A percentile compares a stretch with the other conserved stretches of the same genome.
phyloP scores from a whole-genome alignment of 92 coral and sea anemone genomes.

The Phenganax stokvisi region DNA sequence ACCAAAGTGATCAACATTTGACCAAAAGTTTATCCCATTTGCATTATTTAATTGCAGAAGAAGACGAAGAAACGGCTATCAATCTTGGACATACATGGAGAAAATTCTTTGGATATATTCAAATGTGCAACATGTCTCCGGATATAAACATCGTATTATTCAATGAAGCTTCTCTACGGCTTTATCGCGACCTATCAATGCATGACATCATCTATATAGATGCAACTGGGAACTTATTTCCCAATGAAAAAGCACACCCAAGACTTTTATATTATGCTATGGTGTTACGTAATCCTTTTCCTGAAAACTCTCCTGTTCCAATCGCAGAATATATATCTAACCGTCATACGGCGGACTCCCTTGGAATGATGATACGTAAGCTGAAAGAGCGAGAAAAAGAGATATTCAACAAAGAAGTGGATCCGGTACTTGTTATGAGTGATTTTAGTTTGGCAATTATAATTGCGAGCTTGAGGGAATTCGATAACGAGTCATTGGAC shows the following conservation, averaged over 20 bases:
- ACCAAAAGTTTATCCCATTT: slow-evolving; percentile 21
- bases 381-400: slow-evolving; percentile 29
- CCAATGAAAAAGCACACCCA: neutral
- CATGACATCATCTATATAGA: slow-evolving; percentile 38
- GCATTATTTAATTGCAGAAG: neutral
- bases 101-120: slow-evolving; percentile 36
- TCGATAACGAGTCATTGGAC: slow-evolving; percentile 11
- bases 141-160: slow-evolving; percentile 31
- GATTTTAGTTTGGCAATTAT: slow-evolving; percentile 37
- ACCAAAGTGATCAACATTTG: neutral
- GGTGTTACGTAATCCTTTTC: slow-evolving; percentile 21
- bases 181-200: slow-evolving; percentile 27
- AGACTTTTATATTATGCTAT: slow-evolving; percentile 35
- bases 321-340: slow-evolving; percentile 36
- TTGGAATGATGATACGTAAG: slow-evolving; percentile 13
- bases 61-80: slow-evolving; percentile 18
- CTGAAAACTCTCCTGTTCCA: slow-evolving; percentile 29
- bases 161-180: slow-evolving; percentile 36
- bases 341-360: slow-evolving; percentile 14
- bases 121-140: slow-evolving; percentile 19
- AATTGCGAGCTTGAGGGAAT: slow-evolving; percentile 21
- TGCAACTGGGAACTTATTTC: slow-evolving; percentile 40
- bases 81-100: slow-evolving; percentile 25
- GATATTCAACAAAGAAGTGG: neutral
- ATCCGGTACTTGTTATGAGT: slow-evolving; percentile 17